phyloP scores from a whole-genome alignment of 2,888 invertebrate species.

The Amiota minor region DNA sequence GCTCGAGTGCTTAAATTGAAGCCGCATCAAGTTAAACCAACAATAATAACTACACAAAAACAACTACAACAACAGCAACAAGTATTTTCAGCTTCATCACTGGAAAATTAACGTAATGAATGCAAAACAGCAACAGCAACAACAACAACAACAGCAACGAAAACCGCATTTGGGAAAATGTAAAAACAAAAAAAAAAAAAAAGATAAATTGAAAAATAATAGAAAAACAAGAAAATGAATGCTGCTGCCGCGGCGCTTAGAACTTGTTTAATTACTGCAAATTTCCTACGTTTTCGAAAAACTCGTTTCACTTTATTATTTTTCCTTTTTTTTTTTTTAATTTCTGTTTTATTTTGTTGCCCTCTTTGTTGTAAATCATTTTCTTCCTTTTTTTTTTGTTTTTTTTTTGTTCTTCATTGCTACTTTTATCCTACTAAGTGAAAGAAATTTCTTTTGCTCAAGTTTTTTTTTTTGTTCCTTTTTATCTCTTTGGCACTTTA shows the following conservation, averaged over 20 bases:
- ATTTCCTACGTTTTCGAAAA: neutral
- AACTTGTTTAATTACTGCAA: conserved; percentile 21
- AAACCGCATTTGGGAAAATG: no score
- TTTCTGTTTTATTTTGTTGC: no score
- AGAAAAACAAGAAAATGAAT: no score
- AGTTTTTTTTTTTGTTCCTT: no score
- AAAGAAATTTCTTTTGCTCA: neutral
- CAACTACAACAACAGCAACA: neutral
- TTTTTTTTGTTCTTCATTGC: neutral
- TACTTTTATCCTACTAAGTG: neutral
- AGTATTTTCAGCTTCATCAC: neutral
- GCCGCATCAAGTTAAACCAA: neutral
- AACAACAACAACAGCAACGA: no score
- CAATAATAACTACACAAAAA: neutral
- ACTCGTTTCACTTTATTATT: no score
- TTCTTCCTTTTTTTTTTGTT: neutral
- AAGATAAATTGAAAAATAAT: no score
- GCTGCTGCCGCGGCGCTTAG: no score
- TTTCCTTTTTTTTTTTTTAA: no score
- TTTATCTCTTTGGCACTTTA: neutral
- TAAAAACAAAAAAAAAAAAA: no score
- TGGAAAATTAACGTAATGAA: conserved; percentile 20
- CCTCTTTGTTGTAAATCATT: no score
- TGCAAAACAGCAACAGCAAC: neutral
- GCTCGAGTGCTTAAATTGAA: neutral